Base-by-base conservation (phyloP, 2,113 vertebrate genomes). In the Pelmatolapia mariae region DNA sequence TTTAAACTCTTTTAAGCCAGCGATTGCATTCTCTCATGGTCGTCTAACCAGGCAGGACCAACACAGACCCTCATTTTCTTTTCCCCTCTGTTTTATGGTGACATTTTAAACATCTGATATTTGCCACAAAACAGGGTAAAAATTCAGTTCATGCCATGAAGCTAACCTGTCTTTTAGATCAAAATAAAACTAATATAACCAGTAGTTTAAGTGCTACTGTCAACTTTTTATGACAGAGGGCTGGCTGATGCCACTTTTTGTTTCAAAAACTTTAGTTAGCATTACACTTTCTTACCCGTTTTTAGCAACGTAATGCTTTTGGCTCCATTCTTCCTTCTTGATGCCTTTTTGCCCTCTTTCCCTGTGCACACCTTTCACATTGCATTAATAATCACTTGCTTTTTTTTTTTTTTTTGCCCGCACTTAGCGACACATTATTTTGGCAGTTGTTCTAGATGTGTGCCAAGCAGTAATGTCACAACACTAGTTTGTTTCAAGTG, bases 1-100 rank as follows among this genome's bases (percentile, higher is more conserved):
- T 89, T 87, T 78, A 38, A 84, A 26, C 61, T 84, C 76, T 93
- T 91, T 89, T 87, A 91, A 91, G 88, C 80, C 82, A 86, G 78
- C 81, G 15, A 89, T 85, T 18, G 53, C 73, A 85, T 76, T 84
- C 89, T 87, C 85, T 85, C 31, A 38, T 50, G 81, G 81, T 53
- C 43, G 63, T 56, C 19, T 56, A 76, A 85, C 54, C 24, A 57
- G 15, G 56, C 82, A 83, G 61, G 83, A 59, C 52, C 7, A 76
- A 88, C 86, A 83, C 54, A 4, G 8, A 81, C 33, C 40, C 36
- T 52, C 8, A 33, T 68, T 85, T 82, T 56, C 26, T 33, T 81
- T 63, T 2, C 59, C 16, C 80, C 16, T 15, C 83, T 43, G 87
- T 73, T 89, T 26, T 63, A 24, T 8, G 6, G 19, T 11, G 19